Evolutionary conservation across 2,888 invertebrate genomes (phyloP).

Genomic region (Nomada lathburiana): DNA sequence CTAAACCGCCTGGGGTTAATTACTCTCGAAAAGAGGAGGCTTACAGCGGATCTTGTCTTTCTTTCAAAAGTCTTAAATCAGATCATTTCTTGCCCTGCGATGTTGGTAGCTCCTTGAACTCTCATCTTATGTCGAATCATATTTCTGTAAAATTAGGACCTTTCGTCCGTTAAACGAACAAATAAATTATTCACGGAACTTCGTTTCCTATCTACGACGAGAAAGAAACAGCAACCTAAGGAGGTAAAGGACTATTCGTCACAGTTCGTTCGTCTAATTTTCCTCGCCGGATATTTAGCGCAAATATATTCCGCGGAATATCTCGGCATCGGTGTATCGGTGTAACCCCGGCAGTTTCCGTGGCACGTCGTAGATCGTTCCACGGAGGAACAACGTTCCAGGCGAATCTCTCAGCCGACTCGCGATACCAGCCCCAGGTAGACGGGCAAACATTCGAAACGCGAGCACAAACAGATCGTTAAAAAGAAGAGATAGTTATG

Average conservation of each 20-base stretch:
- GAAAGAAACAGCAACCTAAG: neutral
- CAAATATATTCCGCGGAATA: neutral
- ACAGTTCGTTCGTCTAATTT: neutral
- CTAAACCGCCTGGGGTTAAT: too few species aligned
- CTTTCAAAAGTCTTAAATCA: too few species aligned
- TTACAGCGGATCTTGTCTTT: too few species aligned
- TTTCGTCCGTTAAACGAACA: too few species aligned
- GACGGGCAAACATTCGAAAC: slow-evolving; percentile 10
- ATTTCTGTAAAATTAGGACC: too few species aligned
- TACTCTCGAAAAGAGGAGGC: too few species aligned
- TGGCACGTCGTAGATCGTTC: neutral
- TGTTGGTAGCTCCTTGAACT: too few species aligned
- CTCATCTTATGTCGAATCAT: too few species aligned
- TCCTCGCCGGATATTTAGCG: neutral
- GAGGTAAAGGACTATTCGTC: neutral
- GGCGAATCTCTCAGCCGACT: neutral
- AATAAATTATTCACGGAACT: too few species aligned
- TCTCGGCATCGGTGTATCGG: too few species aligned
- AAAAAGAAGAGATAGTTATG: slow-evolving; percentile 32
- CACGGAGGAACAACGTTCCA: slow-evolving; percentile 17
- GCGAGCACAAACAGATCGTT: slow-evolving; percentile 31
- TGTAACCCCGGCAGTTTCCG: neutral
- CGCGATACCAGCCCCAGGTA: neutral
- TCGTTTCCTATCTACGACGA: too few species aligned
- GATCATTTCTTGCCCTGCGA: too few species aligned